These are phyloP conservation scores for Cancer borealis DNA, from an alignment of 2,888 invertebrate genomes.

Conservation along the genomic window DNA sequence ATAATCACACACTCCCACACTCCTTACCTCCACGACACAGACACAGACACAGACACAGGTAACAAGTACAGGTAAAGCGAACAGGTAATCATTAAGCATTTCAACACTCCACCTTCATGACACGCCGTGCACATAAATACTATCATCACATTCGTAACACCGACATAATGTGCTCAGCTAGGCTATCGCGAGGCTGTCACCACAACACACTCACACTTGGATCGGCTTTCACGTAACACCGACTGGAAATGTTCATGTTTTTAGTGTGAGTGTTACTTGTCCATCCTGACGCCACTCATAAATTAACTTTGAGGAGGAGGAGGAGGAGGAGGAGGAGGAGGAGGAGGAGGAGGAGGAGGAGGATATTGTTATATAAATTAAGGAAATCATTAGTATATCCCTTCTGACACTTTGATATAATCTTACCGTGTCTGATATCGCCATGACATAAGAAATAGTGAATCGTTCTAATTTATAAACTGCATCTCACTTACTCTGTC, in stretches of 20 bases:
- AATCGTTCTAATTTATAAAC: background rate
- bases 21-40: background rate
- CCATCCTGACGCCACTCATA: background rate
- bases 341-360: background rate
- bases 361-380: background rate
- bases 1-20: background rate
- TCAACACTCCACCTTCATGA: too few species aligned
- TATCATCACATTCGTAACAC: slow-evolving; percentile 7
- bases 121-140: background rate
- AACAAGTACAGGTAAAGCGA: background rate
- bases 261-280: background rate
- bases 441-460: background rate
- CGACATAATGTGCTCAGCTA: background rate
- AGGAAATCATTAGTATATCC: background rate
- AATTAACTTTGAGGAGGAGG: background rate
- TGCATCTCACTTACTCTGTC: background rate
- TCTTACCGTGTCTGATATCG: background rate
- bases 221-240: background rate
- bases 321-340: background rate
- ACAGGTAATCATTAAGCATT: background rate
- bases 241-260: background rate
- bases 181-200: background rate
- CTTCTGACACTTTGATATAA: background rate
- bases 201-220: background rate
- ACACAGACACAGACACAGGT: too few species aligned